Conservation (phyloP, 2,113 vertebrate genomes). For the Hydrolagus affinis region DNA sequence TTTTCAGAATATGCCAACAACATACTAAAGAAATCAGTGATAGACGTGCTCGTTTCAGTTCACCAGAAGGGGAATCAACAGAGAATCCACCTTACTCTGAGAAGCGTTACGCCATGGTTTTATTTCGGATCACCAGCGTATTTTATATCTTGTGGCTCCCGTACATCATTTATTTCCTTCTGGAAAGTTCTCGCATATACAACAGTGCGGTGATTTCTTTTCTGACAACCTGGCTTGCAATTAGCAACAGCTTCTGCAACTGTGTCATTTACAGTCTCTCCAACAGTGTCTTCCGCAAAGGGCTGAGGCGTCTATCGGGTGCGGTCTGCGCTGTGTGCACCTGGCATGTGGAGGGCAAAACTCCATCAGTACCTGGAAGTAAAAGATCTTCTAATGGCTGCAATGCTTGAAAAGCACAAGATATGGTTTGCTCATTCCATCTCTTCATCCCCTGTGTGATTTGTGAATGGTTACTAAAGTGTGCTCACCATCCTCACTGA, state of each 20-base stretch:
- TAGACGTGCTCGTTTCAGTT: conserved; percentile 80
- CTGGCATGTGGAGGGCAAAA: conserved; percentile 60
- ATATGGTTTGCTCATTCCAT: neutral
- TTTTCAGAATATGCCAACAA: conserved; percentile 95
- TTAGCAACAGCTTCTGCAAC: conserved; percentile 99
- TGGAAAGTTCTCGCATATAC: conserved; percentile 84
- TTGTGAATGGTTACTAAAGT: neutral
- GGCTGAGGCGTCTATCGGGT: conserved; percentile 78
- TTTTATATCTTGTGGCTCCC: conserved; percentile 96
- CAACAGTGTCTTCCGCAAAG: conserved; percentile 92
- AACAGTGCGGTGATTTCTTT: conserved; percentile 76
- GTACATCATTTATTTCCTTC: conserved; percentile 91
- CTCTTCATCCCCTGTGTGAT: neutral
- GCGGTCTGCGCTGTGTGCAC: conserved; percentile 75
- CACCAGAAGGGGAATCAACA: conserved; percentile 59
- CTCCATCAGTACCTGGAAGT: conserved; percentile 54
- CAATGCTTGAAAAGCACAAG: conserved; percentile 49
- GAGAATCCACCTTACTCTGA: conserved; percentile 72
- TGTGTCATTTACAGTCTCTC: conserved; percentile 98
- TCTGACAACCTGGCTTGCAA: conserved; percentile 94
- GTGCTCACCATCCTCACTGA: neutral
- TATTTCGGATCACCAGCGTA: conserved; percentile 94
- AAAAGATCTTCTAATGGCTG: conserved; percentile 63
- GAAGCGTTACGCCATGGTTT: conserved; percentile 88
- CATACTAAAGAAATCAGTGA: conserved; percentile 92